Evolutionary conservation across 2,888 invertebrate genomes (phyloP).

Genomic region (Opisthograptis luteolata): DNA sequence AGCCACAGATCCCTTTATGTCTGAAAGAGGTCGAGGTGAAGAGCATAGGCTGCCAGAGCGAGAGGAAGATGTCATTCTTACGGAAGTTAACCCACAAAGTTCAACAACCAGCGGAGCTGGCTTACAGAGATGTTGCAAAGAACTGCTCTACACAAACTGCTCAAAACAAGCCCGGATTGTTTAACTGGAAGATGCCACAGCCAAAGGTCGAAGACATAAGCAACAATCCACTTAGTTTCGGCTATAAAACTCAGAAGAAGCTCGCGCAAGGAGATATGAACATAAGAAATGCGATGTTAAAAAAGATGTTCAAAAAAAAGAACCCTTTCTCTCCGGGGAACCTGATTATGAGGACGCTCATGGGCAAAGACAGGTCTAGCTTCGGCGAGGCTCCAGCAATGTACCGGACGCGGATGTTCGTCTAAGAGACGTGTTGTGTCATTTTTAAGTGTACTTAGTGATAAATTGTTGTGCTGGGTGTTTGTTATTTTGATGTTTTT

Average conservation of each 20-base stretch:
- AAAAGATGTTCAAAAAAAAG: constrained; percentile 67
- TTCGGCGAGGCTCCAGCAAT: constrained; percentile 57
- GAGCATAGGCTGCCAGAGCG: constrained; percentile 72
- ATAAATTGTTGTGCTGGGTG: constrained; percentile 41
- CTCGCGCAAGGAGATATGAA: constrained; percentile 62
- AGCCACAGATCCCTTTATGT: constrained; percentile 64
- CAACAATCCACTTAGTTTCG: constrained; percentile 49
- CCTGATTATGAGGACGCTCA: constrained; percentile 61
- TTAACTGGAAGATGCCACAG: constrained; percentile 60
- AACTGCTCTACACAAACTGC: constrained; percentile 49
- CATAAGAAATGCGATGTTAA: constrained; percentile 64
- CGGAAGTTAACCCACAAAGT: constrained; percentile 59
- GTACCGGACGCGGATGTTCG: constrained; percentile 60
- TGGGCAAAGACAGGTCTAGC: constrained; percentile 68
- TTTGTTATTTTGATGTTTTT: constrained; percentile 9
- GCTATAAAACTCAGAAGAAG: constrained; percentile 58
- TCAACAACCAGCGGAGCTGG: constrained; percentile 36
- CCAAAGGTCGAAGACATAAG: constrained; percentile 42
- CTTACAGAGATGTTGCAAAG: constrained; percentile 32
- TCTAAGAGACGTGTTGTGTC: constrained; percentile 49
- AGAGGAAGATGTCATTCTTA: constrained; percentile 64
- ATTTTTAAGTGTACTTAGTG: constrained; percentile 28
- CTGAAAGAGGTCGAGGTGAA: constrained; percentile 76
- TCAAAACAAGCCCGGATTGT: constrained; percentile 42
- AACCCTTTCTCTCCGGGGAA: constrained; percentile 75